phyloP scores from a whole-genome alignment of 2,888 invertebrate species.

The Trissoscelio sp. region DNA sequence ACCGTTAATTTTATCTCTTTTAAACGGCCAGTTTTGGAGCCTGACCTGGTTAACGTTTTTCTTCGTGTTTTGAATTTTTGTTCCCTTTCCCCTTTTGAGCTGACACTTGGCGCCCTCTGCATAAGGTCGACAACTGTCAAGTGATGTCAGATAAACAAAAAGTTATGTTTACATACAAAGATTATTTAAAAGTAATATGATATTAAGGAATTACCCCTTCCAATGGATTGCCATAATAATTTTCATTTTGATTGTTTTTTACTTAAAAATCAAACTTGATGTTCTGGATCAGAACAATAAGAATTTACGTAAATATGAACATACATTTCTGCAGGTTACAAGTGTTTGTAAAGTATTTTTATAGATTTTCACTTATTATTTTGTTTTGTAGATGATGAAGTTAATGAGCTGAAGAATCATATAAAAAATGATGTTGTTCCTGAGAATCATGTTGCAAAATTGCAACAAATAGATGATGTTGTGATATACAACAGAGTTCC shows the following conservation, averaged over 20 bases:
- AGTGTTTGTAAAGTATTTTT: neutral
- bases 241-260: conserved; percentile 79
- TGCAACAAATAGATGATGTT: conserved; percentile 85
- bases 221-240: conserved; percentile 80
- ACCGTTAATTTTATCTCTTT: neutral
- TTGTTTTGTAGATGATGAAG: conserved; percentile 79
- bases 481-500: conserved; percentile 98
- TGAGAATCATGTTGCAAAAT: conserved; percentile 66
- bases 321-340: neutral
- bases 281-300: conserved; percentile 81
- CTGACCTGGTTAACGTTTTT: neutral
- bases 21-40: neutral
- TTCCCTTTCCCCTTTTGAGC: neutral
- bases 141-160: conserved; percentile 47
- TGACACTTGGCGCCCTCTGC: neutral
- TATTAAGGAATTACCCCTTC: conserved; percentile 77
- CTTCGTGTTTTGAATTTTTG: neutral
- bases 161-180: conserved; percentile 68
- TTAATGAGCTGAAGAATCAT: conserved; percentile 77
- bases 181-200: conserved; percentile 74
- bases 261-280: conserved; percentile 81
- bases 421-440: conserved; percentile 70
- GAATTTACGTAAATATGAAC: conserved; percentile 79
- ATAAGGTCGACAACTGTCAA: conserved; percentile 10
- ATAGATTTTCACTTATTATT: neutral